Evolutionary conservation across 2,113 vertebrate genomes (phyloP), one percentile per base, ranked within the genome.

Genomic region (Anseranas semipalmata): DNA sequence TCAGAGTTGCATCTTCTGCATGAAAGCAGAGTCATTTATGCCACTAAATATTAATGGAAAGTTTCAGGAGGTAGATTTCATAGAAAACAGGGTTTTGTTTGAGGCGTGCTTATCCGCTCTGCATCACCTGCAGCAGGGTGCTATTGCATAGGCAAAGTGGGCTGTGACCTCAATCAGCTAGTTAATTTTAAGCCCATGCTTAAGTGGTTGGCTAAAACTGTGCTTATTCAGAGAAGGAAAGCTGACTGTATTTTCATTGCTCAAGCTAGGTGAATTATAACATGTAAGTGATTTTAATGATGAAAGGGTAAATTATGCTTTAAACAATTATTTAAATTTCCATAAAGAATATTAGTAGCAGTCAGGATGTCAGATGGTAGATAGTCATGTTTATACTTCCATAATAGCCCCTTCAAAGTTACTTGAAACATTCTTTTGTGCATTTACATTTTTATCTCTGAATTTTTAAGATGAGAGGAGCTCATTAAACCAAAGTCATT

Each of bases 111-210:
- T 92, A 62, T 82, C 27, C 53, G 50, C 48, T 63, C 60, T 58
- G 11, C 16, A 67, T 91, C 90, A 96, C 95, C 94, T 97, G 80
- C 80, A 92, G 80, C 89, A 87, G 72, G 3, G 2, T 84, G 55
- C 60, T 84, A 91, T 78, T 0, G 0, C 56, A n/a, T 9, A 63
- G 84, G 53, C 87, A 92, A 95, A 95, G 81, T 93, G 91, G 96
- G 91, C 95, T 95, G 74, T 96, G 95, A 95, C 94, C 94, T 95
- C 80, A 87, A 96, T 93, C 94, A 96, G 89, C 94, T 92, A 91
- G 80, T 95, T 95, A 92, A 91, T 96, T 95, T 93, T 95, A 94
- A 95, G 93, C 95, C 35, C 0, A 0, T 90, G 85, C 95, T 93
- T 90, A 87, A 91, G 71, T 87, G 86, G 89, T 96, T 96, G 94